Evolutionary conservation across 2,888 invertebrate species (phyloP).

Genomic region (Agriopis aurantiaria): DNA sequence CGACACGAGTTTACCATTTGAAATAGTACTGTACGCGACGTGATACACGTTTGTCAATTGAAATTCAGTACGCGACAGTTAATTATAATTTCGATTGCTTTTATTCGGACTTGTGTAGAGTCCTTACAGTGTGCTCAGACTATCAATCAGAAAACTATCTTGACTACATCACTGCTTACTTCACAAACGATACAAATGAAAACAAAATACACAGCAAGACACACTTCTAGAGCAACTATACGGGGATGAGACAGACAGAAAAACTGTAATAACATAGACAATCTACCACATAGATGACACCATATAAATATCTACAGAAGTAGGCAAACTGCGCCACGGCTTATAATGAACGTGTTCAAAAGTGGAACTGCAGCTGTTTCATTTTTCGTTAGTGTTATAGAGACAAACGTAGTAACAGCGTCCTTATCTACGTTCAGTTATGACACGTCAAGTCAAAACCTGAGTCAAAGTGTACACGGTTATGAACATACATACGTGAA

Average conservation of each 20-base stretch:
- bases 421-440: not conserved
- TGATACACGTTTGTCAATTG: not conserved
- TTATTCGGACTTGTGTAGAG: not conserved
- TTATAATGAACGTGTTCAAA: not conserved
- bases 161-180: slow-evolving; percentile 74
- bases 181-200: slow-evolving; percentile 44
- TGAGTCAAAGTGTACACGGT: too few relatives aligned
- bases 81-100: not conserved
- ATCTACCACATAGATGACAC: slow-evolving; percentile 33
- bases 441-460: too few relatives aligned
- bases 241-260: slow-evolving; percentile 34
- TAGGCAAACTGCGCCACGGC: slow-evolving; percentile 42
- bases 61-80: not conserved
- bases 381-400: not conserved
- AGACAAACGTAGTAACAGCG: not conserved
- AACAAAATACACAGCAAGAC: slow-evolving; percentile 40
- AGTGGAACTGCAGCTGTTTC: slow-evolving; percentile 8
- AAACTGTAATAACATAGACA: slow-evolving; percentile 60
- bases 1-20: not conserved
- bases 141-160: slow-evolving; percentile 69
- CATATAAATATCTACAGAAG: slow-evolving; percentile 50
- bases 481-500: not conserved
- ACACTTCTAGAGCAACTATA: slow-evolving; percentile 28
- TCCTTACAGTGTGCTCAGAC: not conserved
- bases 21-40: not conserved